Conservation (phyloP, 2,797 vertebrate species). For the Antennarius maculatus region DNA sequence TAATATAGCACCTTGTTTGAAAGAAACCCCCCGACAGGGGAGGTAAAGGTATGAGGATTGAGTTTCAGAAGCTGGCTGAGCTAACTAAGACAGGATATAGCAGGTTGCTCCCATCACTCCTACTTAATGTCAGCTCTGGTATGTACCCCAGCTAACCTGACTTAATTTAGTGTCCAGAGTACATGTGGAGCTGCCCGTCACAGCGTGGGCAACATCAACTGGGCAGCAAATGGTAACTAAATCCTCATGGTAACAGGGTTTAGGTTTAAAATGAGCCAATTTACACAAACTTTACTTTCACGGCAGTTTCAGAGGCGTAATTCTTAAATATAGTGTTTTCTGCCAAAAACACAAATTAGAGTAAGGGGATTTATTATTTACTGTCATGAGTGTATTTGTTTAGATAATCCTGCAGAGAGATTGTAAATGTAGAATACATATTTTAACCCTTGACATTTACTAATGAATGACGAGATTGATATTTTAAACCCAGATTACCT, state of each 20-base stretch:
- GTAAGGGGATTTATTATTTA: not conserved
- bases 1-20: conserved; percentile 54
- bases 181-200: conserved; percentile 27
- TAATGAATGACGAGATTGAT: not conserved
- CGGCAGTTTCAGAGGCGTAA: not conserved
- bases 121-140: conserved; percentile 57
- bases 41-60: conserved; percentile 51
- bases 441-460: not conserved
- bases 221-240: conserved; percentile 6
- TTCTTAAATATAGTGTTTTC: not conserved
- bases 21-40: conserved; percentile 38
- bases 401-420: not conserved
- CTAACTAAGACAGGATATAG: conserved; percentile 47
- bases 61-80: conserved; percentile 53
- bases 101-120: conserved; percentile 55
- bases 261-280: not conserved
- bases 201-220: not conserved
- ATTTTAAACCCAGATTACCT: no score
- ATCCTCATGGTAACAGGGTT: not conserved
- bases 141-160: conserved; percentile 53
- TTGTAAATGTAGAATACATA: not conserved
- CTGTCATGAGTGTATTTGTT: not conserved
- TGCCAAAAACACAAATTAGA: not conserved
- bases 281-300: no score
- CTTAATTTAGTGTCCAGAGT: conserved; percentile 54